Percentiles rank a stretch among this genome's conserved stretches.
Conservation (phyloP, 2,888 invertebrate species). For the Cepaea hortensis region DNA sequence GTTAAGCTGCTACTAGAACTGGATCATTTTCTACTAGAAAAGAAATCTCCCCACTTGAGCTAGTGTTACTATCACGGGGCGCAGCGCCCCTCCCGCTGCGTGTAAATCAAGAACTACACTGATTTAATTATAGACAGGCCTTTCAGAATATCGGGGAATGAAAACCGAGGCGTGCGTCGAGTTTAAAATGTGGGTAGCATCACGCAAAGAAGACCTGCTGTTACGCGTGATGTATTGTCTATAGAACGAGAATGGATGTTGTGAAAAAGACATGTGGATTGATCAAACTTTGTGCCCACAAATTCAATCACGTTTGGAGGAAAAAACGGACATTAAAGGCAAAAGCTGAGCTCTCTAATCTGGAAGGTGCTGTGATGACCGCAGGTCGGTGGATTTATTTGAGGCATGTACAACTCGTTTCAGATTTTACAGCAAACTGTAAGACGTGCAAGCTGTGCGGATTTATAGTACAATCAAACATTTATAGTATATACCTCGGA, state of each 20-base stretch:
- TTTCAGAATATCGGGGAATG: neutral
- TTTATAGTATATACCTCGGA: no score
- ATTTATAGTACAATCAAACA: no score
- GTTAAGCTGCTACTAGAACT: no score
- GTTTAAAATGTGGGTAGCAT: conserved; percentile 13
- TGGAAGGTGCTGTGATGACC: no score
- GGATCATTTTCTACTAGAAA: no score
- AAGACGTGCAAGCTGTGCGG: no score
- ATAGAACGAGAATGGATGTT: neutral
- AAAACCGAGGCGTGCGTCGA: neutral
- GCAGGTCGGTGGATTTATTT: no score
- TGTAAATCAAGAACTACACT: neutral
- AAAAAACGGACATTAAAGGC: no score
- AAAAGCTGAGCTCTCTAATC: no score
- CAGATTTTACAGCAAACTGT: no score
- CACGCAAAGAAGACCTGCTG: neutral
- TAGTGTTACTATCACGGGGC: neutral
- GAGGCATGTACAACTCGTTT: no score
- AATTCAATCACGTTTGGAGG: neutral
- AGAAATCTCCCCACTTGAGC: neutral
- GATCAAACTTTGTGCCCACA: neutral
- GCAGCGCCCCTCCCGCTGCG: neutral
- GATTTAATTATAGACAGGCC: conserved; percentile 5
- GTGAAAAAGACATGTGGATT: conserved; percentile 5
- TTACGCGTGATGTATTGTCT: neutral